Base-by-base conservation (phyloP, 2,888 invertebrate species). In the Phyllotreta striolata region DNA sequence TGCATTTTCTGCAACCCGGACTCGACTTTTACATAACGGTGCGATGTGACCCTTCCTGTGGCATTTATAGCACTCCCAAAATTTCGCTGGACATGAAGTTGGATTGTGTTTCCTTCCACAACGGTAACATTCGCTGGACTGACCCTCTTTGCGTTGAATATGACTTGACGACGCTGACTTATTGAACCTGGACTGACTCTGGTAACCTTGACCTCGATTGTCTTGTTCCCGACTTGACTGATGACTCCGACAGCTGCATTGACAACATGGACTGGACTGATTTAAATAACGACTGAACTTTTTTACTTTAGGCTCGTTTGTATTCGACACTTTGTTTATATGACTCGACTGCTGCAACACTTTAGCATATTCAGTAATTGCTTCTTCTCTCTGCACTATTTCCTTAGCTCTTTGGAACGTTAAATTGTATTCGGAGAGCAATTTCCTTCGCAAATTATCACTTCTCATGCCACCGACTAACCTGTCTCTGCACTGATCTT, bases 31-130 rank as follows among this genome's bases (percentile, higher is more conserved):
- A 44, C 56, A 56, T n/a, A 35, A 35, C 37, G 56, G 44, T 10
- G 56, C 56, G 43, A 46, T 43, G 37, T 56, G 56, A 35, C 46
- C 56, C 44, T 10, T 14, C 12, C 56, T 43, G 34, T 44, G 34
- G 10, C 56, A 56, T 6, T 12, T 24, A 56, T 56, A 24, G 34
- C 56, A 56, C 10, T 43, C 46, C 34, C 56, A 56, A 44, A 44
- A 56, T 9, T 37, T 9, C 43, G 43, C 44, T 44, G 44, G 56
- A 8, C 46, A 44, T 12, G 12, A 35, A 8, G 43, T 43, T 13
- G 35, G 56, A 37, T 55, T 55, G 12, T 56, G 56, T 7, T 4
- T 44, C 37, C 56, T 14, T 14, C 44, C 56, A 43, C 56, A 56
- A 13, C 56, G 43, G 12, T 9, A 37, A 56, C 56, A 56, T n/a